A percentile compares a stretch with the other conserved stretches of the same genome.
Conservation (phyloP, 2,797 vertebrate species). For the Pangasius djambal region DNA sequence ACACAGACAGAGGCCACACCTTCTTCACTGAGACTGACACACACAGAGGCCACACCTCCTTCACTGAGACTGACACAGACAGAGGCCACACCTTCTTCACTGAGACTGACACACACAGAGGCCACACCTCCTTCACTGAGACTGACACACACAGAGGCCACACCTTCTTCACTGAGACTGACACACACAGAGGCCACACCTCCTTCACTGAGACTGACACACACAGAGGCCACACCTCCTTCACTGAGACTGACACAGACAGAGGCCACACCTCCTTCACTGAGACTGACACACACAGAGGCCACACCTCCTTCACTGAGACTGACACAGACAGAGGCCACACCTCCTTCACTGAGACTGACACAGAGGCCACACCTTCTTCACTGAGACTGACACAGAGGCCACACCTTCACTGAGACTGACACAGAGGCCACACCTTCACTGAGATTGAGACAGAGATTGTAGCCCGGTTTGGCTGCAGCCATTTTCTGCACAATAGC, state of each 20-base stretch:
- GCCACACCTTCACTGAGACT: no score
- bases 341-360: neutral
- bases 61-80: neutral
- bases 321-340: neutral
- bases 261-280: neutral
- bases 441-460: neutral
- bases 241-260: neutral
- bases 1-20: no score
- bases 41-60: neutral
- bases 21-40: no score
- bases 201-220: neutral
- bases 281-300: neutral
- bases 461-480: neutral
- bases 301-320: neutral
- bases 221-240: neutral
- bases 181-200: neutral
- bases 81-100: neutral
- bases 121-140: neutral
- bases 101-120: neutral
- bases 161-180: neutral
- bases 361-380: neutral
- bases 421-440: neutral
- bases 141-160: neutral
- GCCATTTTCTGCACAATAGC: neutral
- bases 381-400: neutral